These are phyloP conservation scores for Polypedilum pembai DNA, from an alignment of 1,140 invertebrate genomes.

Conservation along the genomic window DNA sequence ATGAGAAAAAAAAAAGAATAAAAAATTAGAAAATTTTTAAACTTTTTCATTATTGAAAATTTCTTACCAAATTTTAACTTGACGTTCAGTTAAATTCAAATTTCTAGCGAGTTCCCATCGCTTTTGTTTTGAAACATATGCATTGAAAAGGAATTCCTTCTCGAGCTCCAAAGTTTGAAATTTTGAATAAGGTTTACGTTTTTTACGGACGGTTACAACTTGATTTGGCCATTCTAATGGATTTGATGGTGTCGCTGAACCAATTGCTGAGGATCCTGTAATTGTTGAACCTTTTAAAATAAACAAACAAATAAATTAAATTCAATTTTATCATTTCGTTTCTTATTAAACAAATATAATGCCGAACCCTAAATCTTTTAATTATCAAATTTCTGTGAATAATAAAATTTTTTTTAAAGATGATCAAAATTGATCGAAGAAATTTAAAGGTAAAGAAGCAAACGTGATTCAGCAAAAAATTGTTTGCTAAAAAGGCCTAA, in stretches of 20 bases:
- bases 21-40: background rate
- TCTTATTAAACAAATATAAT: no score
- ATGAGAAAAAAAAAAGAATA: background rate
- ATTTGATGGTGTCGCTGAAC: conserved; percentile 61
- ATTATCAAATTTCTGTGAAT: background rate
- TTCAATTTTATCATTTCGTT: background rate
- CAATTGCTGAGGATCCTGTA: conserved; percentile 51
- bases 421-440: no score
- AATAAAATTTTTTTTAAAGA: no score
- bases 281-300: background rate
- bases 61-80: conserved; percentile 73
- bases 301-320: background rate
- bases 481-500: no score
- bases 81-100: conserved; percentile 86
- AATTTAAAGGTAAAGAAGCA: no score
- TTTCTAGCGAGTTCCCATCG: conserved; percentile 92
- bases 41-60: no score
- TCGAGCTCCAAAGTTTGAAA: conserved; percentile 93
- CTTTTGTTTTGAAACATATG: conserved; percentile 95
- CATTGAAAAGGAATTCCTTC: conserved; percentile 94
- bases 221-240: conserved; percentile 88
- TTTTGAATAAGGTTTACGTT: conserved; percentile 95
- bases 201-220: conserved; percentile 81
- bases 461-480: no score
- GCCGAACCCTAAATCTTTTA: no score